Percentiles rank a stretch among this genome's conserved stretches.
Conservation (phyloP, 2,113 vertebrate genomes). For the Scytalopus superciliaris region DNA sequence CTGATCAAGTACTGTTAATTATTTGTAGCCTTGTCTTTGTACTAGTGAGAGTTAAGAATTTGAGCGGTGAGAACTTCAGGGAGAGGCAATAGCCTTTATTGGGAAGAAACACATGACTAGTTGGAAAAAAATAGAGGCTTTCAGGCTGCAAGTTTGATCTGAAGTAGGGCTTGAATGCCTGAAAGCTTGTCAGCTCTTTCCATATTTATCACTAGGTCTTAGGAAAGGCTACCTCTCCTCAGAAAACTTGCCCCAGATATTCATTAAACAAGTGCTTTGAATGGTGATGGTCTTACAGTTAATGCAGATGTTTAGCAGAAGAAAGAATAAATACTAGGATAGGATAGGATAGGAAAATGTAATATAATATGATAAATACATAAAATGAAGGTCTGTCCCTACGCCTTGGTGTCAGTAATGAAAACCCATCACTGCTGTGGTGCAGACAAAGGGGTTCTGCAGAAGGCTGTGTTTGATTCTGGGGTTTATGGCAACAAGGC, state of each 20-base stretch:
- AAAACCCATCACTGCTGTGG: neutral
- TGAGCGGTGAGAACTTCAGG: neutral
- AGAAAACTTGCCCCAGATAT: neutral
- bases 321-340: neutral
- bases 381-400: neutral
- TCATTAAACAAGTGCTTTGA: neutral
- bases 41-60: neutral
- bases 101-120: neutral
- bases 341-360: too few species aligned
- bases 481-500: neutral
- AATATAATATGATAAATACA: neutral
- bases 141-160: neutral
- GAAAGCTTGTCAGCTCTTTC: neutral
- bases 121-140: neutral
- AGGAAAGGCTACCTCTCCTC: neutral
- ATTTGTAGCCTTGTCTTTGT: neutral
- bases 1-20: neutral
- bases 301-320: neutral
- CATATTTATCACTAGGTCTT: neutral
- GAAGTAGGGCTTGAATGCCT: neutral
- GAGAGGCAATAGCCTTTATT: neutral
- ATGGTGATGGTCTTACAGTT: neutral
- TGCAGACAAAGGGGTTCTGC: neutral
- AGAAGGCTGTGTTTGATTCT: neutral
- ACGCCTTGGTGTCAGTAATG: neutral